These are phyloP conservation scores for Thymelicus sylvestris DNA, from an alignment of 2,888 invertebrate genomes.

Conservation along the genomic window DNA sequence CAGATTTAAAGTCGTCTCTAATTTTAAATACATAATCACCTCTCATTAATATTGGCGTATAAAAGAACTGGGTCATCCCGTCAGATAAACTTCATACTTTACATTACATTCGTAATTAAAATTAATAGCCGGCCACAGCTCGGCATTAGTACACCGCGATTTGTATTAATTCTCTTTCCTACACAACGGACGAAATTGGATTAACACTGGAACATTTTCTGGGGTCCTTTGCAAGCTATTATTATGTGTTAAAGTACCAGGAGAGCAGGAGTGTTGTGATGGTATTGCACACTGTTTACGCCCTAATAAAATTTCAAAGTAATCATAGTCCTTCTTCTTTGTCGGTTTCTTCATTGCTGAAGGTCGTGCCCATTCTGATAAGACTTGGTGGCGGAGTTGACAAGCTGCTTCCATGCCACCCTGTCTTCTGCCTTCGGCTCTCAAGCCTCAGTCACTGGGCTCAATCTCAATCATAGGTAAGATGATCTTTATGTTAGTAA, in stretches of 20 bases:
- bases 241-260: slow-evolving; percentile 26
- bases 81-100: slow-evolving; percentile 3
- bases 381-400: too few species aligned
- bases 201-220: slow-evolving; percentile 35
- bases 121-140: slow-evolving; percentile 31
- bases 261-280: slow-evolving; percentile 1
- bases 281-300: not conserved
- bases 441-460: too few species aligned
- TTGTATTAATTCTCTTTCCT: slow-evolving; percentile 32
- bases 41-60: not conserved
- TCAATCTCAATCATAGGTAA: too few species aligned
- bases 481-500: too few species aligned
- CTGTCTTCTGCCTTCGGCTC: too few species aligned
- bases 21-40: not conserved
- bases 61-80: slow-evolving; percentile 10
- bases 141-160: slow-evolving; percentile 31
- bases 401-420: too few species aligned
- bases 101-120: slow-evolving; percentile 18
- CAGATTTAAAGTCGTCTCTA: not conserved
- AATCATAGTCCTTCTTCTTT: too few species aligned
- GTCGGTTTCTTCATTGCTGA: too few species aligned
- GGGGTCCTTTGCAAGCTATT: slow-evolving; percentile 21
- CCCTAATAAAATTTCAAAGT: too few species aligned
- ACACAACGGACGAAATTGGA: slow-evolving; percentile 33
- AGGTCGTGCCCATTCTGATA: too few species aligned